phyloP scores from a whole-genome alignment of 2,113 vertebrate genomes.

The Scortum barcoo region DNA sequence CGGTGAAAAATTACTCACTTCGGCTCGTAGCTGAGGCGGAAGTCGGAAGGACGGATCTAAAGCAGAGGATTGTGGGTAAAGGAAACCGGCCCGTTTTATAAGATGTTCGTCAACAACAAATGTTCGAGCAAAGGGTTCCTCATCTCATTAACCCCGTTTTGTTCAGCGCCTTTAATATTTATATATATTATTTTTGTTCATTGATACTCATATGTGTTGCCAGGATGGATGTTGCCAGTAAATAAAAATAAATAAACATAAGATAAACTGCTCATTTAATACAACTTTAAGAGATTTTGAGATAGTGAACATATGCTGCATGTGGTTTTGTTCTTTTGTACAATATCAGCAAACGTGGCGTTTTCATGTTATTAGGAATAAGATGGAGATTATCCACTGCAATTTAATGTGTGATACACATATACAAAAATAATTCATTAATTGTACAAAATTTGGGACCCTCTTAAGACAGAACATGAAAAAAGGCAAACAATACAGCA shows the following conservation, averaged over 20 bases:
- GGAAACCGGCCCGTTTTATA: conserved; percentile 56
- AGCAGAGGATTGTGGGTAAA: conserved; percentile 69
- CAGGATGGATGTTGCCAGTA: too few relatives aligned
- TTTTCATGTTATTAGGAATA: neutral
- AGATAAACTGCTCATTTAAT: neutral
- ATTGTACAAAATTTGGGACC: neutral
- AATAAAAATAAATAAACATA: neutral
- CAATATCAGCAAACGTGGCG: neutral
- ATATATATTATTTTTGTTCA: too few relatives aligned
- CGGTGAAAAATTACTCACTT: conserved; percentile 61
- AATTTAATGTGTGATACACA: neutral
- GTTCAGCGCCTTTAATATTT: too few relatives aligned
- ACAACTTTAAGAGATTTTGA: neutral
- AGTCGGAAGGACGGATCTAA: conserved; percentile 76
- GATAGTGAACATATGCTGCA: neutral
- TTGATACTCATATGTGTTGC: neutral
- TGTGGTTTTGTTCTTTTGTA: neutral
- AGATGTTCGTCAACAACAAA: neutral
- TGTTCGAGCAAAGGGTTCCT: neutral
- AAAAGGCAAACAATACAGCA: neutral
- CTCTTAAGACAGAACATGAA: neutral
- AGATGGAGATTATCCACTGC: neutral
- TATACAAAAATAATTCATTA: neutral
- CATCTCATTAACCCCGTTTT: too few relatives aligned
- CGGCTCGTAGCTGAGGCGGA: conserved; percentile 71